A percentile compares a stretch with the other conserved stretches of the same genome.
These are phyloP conservation scores for Diaphora mendica DNA, from an alignment of 2,888 invertebrate genomes.

Conservation along the genomic window DNA sequence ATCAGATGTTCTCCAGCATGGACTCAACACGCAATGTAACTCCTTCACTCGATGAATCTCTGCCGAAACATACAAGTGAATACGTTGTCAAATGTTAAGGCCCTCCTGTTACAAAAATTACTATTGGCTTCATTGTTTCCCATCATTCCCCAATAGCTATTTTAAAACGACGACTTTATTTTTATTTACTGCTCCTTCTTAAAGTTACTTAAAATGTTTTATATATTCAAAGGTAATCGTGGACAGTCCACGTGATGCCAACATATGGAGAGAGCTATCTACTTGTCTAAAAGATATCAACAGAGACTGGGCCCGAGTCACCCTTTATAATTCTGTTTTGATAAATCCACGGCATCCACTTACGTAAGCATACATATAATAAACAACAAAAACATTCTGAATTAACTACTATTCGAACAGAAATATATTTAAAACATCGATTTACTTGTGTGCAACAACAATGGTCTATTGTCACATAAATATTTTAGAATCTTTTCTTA, in stretches of 20 bases:
- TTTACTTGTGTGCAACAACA: not conserved
- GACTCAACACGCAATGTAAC: no score
- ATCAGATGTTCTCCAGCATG: no score
- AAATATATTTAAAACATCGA: not conserved
- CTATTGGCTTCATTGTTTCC: no score
- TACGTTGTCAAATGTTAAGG: no score
- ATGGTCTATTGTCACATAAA: not conserved
- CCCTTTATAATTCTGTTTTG: slow-evolving; percentile 68
- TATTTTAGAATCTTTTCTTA: not conserved
- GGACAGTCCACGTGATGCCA: slow-evolving; percentile 58
- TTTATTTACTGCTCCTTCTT: not conserved
- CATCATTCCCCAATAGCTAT: no score
- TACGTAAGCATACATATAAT: slow-evolving; percentile 58
- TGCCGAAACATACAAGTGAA: no score
- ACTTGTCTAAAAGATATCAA: slow-evolving; percentile 73
- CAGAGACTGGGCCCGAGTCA: slow-evolving; percentile 68
- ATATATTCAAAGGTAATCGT: slow-evolving; percentile 56
- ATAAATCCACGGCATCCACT: slow-evolving; percentile 73
- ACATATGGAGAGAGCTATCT: slow-evolving; percentile 75
- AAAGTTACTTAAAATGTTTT: not conserved
- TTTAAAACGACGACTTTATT: not conserved
- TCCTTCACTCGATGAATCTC: no score
- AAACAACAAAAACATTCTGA: not conserved
- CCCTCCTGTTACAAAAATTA: no score
- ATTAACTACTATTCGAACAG: not conserved